Base-by-base conservation (phyloP, 2,797 vertebrate species). In the Scomberomorus guttatus region DNA sequence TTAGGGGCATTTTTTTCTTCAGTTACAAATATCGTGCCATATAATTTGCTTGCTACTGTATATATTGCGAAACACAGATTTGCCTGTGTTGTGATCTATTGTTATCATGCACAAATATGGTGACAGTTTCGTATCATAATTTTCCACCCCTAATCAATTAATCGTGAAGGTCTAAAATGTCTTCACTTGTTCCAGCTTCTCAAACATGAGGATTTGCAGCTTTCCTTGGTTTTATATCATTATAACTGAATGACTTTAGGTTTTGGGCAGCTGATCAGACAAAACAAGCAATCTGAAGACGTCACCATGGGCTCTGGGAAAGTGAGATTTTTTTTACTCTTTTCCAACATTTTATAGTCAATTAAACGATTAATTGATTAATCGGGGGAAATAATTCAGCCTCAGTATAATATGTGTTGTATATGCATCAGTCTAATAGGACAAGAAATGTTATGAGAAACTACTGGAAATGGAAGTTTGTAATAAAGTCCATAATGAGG, bases 241-340 rank as follows among this genome's bases (percentile, higher is more conserved):
- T 34, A 56, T 78, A 61, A 71, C 39, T 42, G 12, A 39, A 67
- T 50, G 51, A 12, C 13, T 70, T 63, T 24, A 11, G 15, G 25
- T 13, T 78, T 72, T 22, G 48, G 14, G 52, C 18, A 25, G 65
- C 9, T 71, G 17, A 75, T 69, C 32, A 18, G 27, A 72, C 58
- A 54, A 63, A 77, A 63, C 10, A 46, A 46, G 20, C 39, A 50
- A 32, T 46, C 4, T 63, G 37, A 65, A 60, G 18, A 67, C 20
- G 9, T 37, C 34, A 57, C 18, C 13, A 39, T 42, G 44, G 54
- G 48, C 55, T 29, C 39, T 42, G 39, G 39, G 13, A 42, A 42
- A 37, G 11, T 37, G 37, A 37, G 37, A 37, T 37, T 37, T 34
- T 51, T n/a, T 14, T 22, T 4, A 12, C 0, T 7, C 4, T 27